Conservation (phyloP, 2,888 invertebrate species). For the Yponomeuta evonymella region DNA sequence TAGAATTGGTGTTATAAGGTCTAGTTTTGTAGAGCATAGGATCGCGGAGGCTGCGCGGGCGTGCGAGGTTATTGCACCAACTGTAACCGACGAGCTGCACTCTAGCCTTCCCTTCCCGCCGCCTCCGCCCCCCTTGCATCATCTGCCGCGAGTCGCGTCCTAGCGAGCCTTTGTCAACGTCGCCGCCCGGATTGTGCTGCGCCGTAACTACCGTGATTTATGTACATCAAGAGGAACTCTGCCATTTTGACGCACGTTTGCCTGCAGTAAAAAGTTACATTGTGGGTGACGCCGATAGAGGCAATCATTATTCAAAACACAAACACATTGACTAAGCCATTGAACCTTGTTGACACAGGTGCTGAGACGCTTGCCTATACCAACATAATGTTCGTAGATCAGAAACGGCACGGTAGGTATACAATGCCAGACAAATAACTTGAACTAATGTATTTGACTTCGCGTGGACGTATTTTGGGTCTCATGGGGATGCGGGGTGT, state of each 20-base stretch:
- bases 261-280: neutral
- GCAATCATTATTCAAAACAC: too few relatives aligned
- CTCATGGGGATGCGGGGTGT: too few relatives aligned
- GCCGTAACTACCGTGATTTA: neutral
- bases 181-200: constrained; percentile 8
- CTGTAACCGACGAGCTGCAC: constrained; percentile 50
- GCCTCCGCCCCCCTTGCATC: constrained; percentile 36
- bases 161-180: constrained; percentile 25
- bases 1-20: constrained; percentile 6
- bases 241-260: neutral
- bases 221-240: neutral
- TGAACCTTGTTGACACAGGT: neutral
- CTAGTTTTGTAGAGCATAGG: constrained; percentile 18
- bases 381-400: neutral
- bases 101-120: constrained; percentile 40
- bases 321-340: neutral
- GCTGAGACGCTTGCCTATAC: neutral
- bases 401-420: neutral
- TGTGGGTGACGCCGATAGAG: too few relatives aligned
- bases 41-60: constrained; percentile 48
- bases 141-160: constrained; percentile 31
- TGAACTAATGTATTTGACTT: too few relatives aligned
- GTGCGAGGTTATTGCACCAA: constrained; percentile 62
- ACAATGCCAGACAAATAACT: too few relatives aligned
- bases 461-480: too few relatives aligned